These are phyloP conservation scores for Rhinichthys osculus DNA, from an alignment of 2,797 vertebrate species.

Conservation along the genomic window DNA sequence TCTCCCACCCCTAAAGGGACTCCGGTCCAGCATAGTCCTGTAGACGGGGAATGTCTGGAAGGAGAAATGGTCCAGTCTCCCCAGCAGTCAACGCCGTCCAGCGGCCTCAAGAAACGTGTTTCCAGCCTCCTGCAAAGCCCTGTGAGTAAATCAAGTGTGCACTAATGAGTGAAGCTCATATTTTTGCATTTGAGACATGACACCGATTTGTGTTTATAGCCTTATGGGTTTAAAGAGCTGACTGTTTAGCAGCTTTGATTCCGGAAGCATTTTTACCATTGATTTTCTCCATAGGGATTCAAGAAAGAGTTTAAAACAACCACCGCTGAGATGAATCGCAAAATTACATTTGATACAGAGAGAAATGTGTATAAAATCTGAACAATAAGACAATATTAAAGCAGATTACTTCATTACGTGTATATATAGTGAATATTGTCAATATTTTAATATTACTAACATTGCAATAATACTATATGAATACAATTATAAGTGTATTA, in stretches of 20 bases:
- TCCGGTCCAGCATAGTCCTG: constrained; percentile 82
- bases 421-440: not conserved
- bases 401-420: not conserved
- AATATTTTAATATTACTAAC: not conserved
- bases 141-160: constrained; percentile 76
- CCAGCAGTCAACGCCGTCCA: constrained; percentile 82
- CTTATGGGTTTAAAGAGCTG: not conserved
- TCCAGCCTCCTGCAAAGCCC: constrained; percentile 94
- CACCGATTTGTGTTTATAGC: not conserved
- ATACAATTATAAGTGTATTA: not conserved
- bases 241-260: not conserved
- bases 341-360: not conserved
- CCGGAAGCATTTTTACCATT: not conserved
- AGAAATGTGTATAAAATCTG: not conserved
- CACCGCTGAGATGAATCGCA: not conserved
- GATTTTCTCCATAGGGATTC: not conserved
- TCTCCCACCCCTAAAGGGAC: constrained; percentile 79
- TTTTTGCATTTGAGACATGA: not conserved
- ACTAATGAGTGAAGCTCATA: not conserved
- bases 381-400: not conserved
- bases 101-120: constrained; percentile 88
- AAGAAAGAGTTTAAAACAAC: not conserved
- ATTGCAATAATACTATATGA: not conserved
- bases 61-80: constrained; percentile 79
- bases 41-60: constrained; percentile 79